phyloP scores from a whole-genome alignment of 2,888 invertebrate species.

The Pandemis corylana region DNA sequence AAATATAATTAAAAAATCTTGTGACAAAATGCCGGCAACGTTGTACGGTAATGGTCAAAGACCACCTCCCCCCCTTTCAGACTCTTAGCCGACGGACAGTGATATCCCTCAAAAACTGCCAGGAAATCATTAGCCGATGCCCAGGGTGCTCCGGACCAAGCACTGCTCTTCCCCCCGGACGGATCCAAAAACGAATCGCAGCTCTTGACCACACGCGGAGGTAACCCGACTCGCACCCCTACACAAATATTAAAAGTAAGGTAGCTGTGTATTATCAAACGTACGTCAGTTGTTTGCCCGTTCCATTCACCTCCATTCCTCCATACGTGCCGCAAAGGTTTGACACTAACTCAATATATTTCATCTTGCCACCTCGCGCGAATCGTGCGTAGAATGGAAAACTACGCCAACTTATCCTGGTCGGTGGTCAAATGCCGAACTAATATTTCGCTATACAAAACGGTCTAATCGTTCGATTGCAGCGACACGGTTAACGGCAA shows the following conservation, averaged over 20 bases:
- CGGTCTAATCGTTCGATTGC: not conserved
- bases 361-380: conserved; percentile 22
- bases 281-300: not conserved
- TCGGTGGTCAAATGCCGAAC: not conserved
- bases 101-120: too few relatives aligned
- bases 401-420: conserved; percentile 13
- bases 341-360: conserved; percentile 34
- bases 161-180: too few relatives aligned
- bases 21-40: too few relatives aligned
- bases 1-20: too few relatives aligned
- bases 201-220: too few relatives aligned
- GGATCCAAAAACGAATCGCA: too few relatives aligned
- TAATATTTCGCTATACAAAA: not conserved
- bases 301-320: conserved; percentile 21
- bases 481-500: not conserved
- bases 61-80: too few relatives aligned
- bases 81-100: too few relatives aligned
- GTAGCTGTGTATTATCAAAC: conserved; percentile 4
- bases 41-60: too few relatives aligned
- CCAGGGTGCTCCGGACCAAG: too few relatives aligned
- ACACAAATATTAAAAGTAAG: not conserved
- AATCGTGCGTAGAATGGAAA: conserved; percentile 23
- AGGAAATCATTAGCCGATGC: too few relatives aligned
- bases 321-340: conserved; percentile 22
- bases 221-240: too few relatives aligned